A percentile compares a stretch with the other conserved stretches of the same genome.
phyloP scores from a whole-genome alignment of 2,888 invertebrate genomes.

The Sicus ferrugineus region DNA sequence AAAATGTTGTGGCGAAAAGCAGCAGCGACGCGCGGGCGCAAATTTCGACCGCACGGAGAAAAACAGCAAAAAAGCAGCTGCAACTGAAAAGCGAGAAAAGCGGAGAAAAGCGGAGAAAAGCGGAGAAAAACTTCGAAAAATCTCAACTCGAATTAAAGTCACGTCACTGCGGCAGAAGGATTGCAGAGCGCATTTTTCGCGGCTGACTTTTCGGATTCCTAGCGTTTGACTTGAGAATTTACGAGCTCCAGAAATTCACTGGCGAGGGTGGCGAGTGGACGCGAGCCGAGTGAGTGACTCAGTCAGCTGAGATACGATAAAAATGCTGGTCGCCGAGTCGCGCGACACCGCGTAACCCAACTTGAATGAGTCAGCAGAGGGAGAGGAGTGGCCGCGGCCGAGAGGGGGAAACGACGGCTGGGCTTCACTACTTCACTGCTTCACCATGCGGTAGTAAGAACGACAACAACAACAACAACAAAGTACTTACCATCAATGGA shows the following conservation, averaged over 20 bases:
- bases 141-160: not conserved
- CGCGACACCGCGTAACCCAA: too few relatives aligned
- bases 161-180: not conserved
- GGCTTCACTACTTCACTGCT: too few relatives aligned
- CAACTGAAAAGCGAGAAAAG: not conserved
- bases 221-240: not conserved
- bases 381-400: too few relatives aligned
- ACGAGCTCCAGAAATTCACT: not conserved
- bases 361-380: not conserved
- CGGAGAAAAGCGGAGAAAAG: too few relatives aligned
- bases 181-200: not conserved
- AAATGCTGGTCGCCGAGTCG: too few relatives aligned
- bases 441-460: not conserved
- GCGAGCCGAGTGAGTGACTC: not conserved
- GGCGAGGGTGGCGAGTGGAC: not conserved
- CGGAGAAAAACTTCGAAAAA: not conserved
- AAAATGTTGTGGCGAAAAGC: slow-evolving; percentile 22
- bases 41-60: not conserved
- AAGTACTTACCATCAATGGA: slow-evolving; percentile 10
- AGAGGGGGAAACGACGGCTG: too few relatives aligned
- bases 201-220: not conserved
- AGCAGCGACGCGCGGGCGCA: not conserved
- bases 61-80: not conserved
- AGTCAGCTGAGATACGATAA: not conserved
- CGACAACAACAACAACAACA: not conserved